Conservation (phyloP, 2,888 invertebrate genomes). For the Arrhopalites spinosus region DNA sequence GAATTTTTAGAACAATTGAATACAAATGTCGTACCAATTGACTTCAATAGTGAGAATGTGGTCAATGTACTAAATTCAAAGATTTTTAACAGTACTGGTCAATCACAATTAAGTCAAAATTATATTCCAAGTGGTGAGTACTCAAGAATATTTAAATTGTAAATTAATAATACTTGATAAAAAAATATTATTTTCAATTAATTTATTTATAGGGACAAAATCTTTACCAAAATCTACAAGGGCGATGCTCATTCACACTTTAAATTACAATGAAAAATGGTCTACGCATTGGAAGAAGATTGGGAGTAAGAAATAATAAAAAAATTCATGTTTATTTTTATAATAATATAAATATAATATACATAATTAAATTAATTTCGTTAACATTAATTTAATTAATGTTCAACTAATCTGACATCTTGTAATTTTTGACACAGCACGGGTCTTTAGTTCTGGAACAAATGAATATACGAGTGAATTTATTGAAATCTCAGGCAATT, state of each 20-base stretch:
- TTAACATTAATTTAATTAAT: no score
- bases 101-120: background rate
- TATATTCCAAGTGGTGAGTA: constrained; percentile 21
- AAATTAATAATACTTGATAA: no score
- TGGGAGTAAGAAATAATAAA: constrained; percentile 11
- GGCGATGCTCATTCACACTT: constrained; percentile 22
- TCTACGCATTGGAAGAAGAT: constrained; percentile 15
- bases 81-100: background rate
- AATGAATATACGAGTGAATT: no score
- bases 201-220: no score
- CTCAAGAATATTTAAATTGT: no score
- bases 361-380: no score
- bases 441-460: no score
- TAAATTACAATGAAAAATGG: constrained; percentile 19
- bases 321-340: no score
- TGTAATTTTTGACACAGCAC: no score
- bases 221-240: constrained; percentile 7
- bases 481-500: constrained; percentile 24
- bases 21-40: background rate
- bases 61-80: background rate
- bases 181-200: no score
- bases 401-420: no score
- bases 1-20: background rate
- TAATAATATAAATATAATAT: no score
- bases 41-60: background rate